Evolutionary conservation across 2,888 invertebrate genomes (phyloP).

Genomic region (Thera britannica): DNA sequence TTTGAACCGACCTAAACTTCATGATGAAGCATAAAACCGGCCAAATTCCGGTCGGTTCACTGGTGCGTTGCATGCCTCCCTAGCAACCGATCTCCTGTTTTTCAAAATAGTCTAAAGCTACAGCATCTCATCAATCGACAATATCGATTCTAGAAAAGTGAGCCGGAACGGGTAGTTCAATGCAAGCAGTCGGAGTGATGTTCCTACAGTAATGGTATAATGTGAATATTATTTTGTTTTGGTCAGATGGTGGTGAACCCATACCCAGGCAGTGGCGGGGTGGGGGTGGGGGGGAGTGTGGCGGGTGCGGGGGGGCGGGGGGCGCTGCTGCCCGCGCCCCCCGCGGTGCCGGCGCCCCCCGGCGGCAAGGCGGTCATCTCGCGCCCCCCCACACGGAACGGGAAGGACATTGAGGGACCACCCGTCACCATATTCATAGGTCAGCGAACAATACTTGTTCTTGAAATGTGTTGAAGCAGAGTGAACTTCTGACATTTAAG

Average conservation of each 20-base stretch:
- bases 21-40: too few relatives aligned
- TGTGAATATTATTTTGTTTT: conserved; percentile 2
- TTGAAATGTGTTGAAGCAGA: neutral
- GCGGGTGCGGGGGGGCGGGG: conserved; percentile 49
- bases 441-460: conserved; percentile 21
- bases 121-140: too few relatives aligned
- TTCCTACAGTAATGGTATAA: too few relatives aligned
- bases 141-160: neutral
- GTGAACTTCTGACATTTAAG: too few relatives aligned
- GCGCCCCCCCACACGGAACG: conserved; percentile 66
- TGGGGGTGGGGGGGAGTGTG: conserved; percentile 38
- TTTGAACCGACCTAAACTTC: neutral
- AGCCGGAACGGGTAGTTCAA: neutral
- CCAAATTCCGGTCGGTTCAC: too few relatives aligned
- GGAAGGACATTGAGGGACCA: conserved; percentile 88
- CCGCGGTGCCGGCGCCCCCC: conserved; percentile 56
- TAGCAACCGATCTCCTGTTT: neutral
- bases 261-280: conserved; percentile 53
- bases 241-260: conserved; percentile 77
- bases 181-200: neutral
- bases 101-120: too few relatives aligned
- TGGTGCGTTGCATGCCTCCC: neutral
- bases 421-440: conserved; percentile 97
- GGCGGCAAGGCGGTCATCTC: conserved; percentile 60
- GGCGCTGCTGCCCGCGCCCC: conserved; percentile 56